Conservation (phyloP, 2,113 vertebrate genomes). For the Campylomormyrus numenius region DNA sequence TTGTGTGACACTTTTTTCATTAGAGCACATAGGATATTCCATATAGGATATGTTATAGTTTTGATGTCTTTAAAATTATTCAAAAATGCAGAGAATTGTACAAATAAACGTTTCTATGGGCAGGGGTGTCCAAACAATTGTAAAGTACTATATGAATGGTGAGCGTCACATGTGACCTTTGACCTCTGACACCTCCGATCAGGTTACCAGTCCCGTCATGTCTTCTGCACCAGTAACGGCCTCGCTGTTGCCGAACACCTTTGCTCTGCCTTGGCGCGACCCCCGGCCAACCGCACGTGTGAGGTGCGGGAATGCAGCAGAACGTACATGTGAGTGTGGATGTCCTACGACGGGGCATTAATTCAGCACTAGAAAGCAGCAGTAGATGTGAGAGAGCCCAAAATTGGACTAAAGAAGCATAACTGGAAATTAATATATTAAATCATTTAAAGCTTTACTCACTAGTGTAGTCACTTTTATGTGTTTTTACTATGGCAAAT, state of each 20-base stretch:
- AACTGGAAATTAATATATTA: background rate
- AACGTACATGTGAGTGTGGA: constrained; percentile 28
- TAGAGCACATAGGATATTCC: background rate
- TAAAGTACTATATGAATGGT: background rate
- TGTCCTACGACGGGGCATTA: background rate
- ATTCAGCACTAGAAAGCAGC: background rate
- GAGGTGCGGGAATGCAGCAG: constrained; percentile 73
- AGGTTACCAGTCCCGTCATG: constrained; percentile 83
- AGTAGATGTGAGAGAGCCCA: background rate
- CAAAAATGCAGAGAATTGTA: background rate
- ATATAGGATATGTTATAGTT: background rate
- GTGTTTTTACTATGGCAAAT: background rate
- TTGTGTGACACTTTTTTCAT: background rate
- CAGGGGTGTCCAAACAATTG: background rate
- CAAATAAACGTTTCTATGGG: background rate
- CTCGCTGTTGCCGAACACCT: constrained; percentile 77
- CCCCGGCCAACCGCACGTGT: constrained; percentile 72
- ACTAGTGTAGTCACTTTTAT: background rate
- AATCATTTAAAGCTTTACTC: background rate
- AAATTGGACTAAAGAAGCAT: background rate
- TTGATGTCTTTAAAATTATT: background rate
- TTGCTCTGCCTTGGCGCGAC: constrained; percentile 68
- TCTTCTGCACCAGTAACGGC: constrained; percentile 81
- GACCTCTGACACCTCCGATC: background rate
- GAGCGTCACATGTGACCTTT: background rate